Base-by-base conservation (phyloP, 2,888 invertebrate genomes). In the Agrochola lota region DNA sequence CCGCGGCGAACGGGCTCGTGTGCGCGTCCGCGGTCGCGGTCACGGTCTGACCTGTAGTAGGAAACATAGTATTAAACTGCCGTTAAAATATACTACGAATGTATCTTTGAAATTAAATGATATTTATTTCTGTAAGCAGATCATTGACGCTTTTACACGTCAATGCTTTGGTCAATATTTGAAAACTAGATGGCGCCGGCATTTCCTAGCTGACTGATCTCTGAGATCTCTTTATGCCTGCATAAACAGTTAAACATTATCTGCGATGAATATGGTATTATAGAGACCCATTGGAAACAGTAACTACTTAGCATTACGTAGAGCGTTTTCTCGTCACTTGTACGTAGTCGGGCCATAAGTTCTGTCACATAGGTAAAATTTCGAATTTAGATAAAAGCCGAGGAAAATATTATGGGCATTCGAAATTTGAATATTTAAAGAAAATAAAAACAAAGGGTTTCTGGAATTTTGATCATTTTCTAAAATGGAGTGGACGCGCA, bases 1-100 rank as follows among this genome's bases (percentile, higher is more conserved):
- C 96, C 96, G 5, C 96, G 95, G 7, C 94, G 89, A 0, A 85
- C 72, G 55, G 90, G 81, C 7, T 87, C 85, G 2, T 86, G 80
- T 6, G 71, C 26, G 20, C 89, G 84, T 17, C 85, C 86, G 55
- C 90, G 88, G 4, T 80, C 80, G n/a, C 77, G 77, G 3, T 77
- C 76, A 55, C 79, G 79, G 4, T 93, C 92, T 0, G 81, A 72
- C 60, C 88, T 88, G 9, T 26, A 6, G 23, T n/a, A 4, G 7
- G 7, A 72, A 62, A 26, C 7, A 55, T 40, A 7, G 30, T 12
- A 9, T 35, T 49, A 20, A 72, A 17, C 0, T 46, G 1, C 70
- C 2, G 23, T 30, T 30, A 12, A 46, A 35, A 67, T 67, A 59
- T n/a, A 57, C 57, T n/a, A 57, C 6, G n/a, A 12, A 12, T 6